Percentiles rank a stretch among this genome's conserved stretches.
Conservation (phyloP, 2,113 vertebrate genomes). For the Planiliza haematocheilus region DNA sequence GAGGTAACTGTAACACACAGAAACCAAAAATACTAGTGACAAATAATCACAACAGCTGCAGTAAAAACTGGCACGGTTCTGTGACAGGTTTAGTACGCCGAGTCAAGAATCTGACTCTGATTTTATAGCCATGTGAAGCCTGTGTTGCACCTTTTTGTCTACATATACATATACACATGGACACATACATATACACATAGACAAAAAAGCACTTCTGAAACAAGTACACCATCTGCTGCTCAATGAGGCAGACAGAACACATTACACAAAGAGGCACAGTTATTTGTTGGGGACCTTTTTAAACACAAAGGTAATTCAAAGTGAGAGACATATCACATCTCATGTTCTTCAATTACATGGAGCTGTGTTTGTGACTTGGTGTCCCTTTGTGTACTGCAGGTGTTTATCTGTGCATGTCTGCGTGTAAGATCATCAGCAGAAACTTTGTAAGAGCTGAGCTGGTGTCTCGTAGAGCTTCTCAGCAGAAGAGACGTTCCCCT, state of each 20-base stretch:
- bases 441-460: constrained; percentile 41
- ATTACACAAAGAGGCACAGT: constrained; percentile 11
- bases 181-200: no score
- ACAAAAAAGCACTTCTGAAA: constrained; percentile 7
- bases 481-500: constrained; percentile 37
- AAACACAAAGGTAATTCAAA: constrained; percentile 61
- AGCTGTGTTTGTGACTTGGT: constrained; percentile 15
- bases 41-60: constrained; percentile 40
- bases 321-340: constrained; percentile 41
- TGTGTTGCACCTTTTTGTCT: background rate
- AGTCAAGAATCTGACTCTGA: background rate
- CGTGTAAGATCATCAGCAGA: constrained; percentile 30
- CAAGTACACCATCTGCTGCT: background rate
- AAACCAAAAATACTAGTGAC: constrained; percentile 38
- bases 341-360: background rate
- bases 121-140: background rate
- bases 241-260: background rate
- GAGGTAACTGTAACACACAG: constrained; percentile 1
- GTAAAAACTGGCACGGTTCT: constrained; percentile 22
- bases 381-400: constrained; percentile 31
- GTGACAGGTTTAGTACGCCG: constrained; percentile 2
- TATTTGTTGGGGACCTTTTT: constrained; percentile 56
- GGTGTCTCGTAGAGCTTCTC: constrained; percentile 32
- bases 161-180: no score
- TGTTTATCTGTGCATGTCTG: constrained; percentile 29